Evolutionary conservation across 2,113 vertebrate genomes (phyloP).

Genomic region (Echinops telfairi): DNA sequence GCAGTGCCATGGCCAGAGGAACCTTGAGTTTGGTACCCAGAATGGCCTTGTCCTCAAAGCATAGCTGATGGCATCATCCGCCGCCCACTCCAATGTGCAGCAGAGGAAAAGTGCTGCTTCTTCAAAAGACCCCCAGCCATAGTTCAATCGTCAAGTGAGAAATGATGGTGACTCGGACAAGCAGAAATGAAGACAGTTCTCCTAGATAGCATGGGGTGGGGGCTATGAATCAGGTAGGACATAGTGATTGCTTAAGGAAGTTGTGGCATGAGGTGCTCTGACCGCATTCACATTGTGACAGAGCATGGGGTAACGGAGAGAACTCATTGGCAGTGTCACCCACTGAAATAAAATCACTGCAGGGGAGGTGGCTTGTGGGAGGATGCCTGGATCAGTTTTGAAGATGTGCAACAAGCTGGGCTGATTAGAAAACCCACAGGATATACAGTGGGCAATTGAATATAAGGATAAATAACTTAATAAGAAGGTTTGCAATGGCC

Average conservation of each 20-base stretch:
- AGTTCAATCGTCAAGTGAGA: neutral
- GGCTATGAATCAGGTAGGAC: neutral
- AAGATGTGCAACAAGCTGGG: neutral
- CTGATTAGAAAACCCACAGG: neutral
- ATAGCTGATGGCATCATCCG: neutral
- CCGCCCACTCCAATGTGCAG: neutral
- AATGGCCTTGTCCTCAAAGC: neutral
- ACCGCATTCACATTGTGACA: neutral
- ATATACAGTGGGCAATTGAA: neutral
- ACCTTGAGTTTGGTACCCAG: too few species aligned
- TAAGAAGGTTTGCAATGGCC: neutral
- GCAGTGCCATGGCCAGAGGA: neutral
- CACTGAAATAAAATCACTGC: slow-evolving; percentile 30
- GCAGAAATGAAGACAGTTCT: neutral
- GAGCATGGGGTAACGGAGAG: neutral
- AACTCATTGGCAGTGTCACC: neutral
- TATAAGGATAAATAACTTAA: neutral
- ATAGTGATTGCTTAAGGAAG: neutral
- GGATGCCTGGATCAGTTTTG: neutral
- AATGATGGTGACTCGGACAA: neutral
- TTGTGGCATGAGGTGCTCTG: neutral
- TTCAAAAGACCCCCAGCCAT: neutral
- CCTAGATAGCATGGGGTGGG: neutral
- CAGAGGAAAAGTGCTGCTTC: neutral
- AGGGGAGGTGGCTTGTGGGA: neutral